Evolutionary conservation across 2,797 vertebrate species (phyloP).

Genomic region (Mus spretus): DNA sequence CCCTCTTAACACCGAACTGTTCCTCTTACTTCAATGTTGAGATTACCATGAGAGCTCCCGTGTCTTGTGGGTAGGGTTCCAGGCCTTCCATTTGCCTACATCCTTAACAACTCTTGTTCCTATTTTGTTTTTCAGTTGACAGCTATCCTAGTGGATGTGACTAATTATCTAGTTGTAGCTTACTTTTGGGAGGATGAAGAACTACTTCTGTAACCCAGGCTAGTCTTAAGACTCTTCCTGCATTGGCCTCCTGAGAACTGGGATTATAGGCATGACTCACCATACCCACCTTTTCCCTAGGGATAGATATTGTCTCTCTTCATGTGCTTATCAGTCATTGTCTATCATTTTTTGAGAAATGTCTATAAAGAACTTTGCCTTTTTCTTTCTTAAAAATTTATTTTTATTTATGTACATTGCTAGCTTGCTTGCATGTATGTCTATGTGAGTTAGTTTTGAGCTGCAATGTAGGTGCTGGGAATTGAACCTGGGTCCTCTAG

Average conservation of each 20-base stretch:
- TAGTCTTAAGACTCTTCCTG: not conserved
- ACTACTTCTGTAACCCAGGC: not conserved
- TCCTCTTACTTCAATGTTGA: no score
- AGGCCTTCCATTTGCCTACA: not conserved
- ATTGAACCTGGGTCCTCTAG: not conserved
- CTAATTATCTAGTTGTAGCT: not conserved
- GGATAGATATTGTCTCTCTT: not conserved
- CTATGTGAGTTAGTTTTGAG: not conserved
- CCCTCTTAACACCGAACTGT: not conserved
- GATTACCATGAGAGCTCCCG: not conserved
- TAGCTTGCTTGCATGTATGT: not conserved
- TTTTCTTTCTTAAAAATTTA: not conserved
- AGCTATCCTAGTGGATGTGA: not conserved
- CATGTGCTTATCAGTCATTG: not conserved
- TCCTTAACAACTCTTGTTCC: not conserved
- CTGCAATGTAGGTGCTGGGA: not conserved
- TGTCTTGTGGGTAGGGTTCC: not conserved
- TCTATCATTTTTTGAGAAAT: not conserved
- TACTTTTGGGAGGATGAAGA: not conserved
- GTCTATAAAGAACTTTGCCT: not conserved
- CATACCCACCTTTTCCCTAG: not conserved
- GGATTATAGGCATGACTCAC: not conserved
- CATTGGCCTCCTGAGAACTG: not conserved
- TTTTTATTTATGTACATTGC: not conserved
- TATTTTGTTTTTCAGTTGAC: not conserved